These are phyloP conservation scores for Cyanistes caeruleus DNA, from an alignment of 2,113 vertebrate genomes.

Conservation along the genomic window DNA sequence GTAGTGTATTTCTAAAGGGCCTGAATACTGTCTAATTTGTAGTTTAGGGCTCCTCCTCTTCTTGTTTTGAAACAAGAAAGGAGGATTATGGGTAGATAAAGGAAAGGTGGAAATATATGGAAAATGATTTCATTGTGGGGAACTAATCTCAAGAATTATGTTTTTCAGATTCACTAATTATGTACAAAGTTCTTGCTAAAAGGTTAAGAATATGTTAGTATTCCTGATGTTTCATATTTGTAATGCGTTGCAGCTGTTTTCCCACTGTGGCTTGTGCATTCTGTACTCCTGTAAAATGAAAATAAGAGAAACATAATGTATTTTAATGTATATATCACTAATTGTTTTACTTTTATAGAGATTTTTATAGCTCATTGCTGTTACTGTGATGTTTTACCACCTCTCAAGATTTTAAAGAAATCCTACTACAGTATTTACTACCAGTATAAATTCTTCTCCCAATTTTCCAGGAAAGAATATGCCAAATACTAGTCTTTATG, in stretches of 20 bases:
- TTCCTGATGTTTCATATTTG: neutral
- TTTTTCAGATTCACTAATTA: neutral
- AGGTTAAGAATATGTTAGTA: neutral
- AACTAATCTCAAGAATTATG: neutral
- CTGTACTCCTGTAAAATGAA: neutral
- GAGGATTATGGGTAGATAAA: neutral
- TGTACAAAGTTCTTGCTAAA: neutral
- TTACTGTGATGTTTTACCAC: neutral
- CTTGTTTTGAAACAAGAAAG: neutral
- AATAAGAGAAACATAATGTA: neutral
- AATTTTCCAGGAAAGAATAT: neutral
- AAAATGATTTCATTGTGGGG: neutral
- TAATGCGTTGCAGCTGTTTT: neutral
- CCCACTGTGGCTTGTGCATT: neutral
- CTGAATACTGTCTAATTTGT: neutral
- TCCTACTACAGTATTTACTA: neutral
- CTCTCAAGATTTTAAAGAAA: neutral
- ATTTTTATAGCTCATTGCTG: neutral
- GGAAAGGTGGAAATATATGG: neutral
- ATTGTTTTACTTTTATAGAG: neutral
- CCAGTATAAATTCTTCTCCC: neutral
- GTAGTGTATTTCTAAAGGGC: neutral
- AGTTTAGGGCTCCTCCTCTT: neutral
- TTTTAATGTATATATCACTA: neutral
- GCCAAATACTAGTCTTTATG: neutral